Evolutionary conservation across 2,113 vertebrate species (phyloP).

Genomic region (Hucho hucho): DNA sequence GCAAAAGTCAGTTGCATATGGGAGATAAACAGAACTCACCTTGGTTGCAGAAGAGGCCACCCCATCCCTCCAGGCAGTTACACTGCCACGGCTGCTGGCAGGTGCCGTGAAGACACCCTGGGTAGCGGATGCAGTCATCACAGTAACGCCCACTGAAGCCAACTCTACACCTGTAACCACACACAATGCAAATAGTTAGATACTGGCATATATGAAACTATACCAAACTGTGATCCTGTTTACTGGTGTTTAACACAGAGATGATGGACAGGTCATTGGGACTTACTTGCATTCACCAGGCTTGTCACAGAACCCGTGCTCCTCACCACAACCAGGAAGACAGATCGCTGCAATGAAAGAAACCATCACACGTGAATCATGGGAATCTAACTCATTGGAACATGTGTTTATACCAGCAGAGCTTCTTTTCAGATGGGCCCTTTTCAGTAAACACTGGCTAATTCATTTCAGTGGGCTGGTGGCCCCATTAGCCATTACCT

Average conservation of each 20-base stretch:
- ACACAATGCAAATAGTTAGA: conserved; percentile 24
- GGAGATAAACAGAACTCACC: conserved; percentile 74
- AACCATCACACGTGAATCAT: conserved; percentile 38
- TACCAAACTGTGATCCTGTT: not conserved
- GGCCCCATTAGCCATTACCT: conserved; percentile 57
- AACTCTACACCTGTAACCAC: conserved; percentile 84
- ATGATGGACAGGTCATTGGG: not conserved
- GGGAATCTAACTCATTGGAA: conserved; percentile 20
- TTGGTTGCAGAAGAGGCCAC: conserved; percentile 98
- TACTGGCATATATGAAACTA: conserved; percentile 1
- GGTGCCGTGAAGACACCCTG: conserved; percentile 96
- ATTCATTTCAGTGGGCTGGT: conserved; percentile 59
- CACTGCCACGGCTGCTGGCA: conserved; percentile 99
- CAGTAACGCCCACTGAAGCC: conserved; percentile 97
- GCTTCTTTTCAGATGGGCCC: conserved; percentile 26
- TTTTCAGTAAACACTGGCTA: conserved; percentile 57
- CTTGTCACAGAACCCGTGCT: conserved; percentile 93
- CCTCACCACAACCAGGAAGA: conserved; percentile 93
- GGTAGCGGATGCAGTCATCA: conserved; percentile 96
- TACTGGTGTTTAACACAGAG: not conserved
- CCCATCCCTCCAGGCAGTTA: conserved; percentile 98
- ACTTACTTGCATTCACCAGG: conserved; percentile 99
- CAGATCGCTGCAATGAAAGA: conserved; percentile 83
- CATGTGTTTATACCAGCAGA: conserved; percentile 31
- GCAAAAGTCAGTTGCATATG: not conserved